phyloP scores from a whole-genome alignment of 1,140 invertebrate genomes.

The Colletes gigas region DNA sequence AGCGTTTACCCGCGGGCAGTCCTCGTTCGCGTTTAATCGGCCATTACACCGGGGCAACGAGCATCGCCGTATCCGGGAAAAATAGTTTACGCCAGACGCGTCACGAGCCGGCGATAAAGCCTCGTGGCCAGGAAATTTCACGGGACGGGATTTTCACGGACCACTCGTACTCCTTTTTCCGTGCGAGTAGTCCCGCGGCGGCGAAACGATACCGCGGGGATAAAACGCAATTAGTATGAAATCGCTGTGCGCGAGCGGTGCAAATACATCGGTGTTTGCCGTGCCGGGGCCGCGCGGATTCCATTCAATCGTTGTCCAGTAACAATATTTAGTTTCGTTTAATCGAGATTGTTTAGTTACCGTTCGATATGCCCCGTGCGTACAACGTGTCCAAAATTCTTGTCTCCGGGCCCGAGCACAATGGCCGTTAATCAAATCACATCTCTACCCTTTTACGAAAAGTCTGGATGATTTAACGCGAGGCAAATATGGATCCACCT shows the following conservation, averaged over 20 bases:
- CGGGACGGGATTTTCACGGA: constrained; percentile 8
- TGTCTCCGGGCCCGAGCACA: no score
- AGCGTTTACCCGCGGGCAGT: neutral
- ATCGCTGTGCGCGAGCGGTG: neutral
- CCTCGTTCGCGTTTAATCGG: constrained; percentile 41
- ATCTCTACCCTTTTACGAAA: no score
- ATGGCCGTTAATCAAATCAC: no score
- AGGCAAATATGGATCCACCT: no score
- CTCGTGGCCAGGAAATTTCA: constrained; percentile 34
- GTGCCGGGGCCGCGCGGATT: neutral
- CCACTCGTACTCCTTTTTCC: constrained; percentile 16
- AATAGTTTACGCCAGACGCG: constrained; percentile 48
- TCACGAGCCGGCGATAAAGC: constrained; percentile 51
- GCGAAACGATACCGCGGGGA: neutral
- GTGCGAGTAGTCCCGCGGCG: neutral
- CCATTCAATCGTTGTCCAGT: neutral
- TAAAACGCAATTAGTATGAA: constrained; percentile 25
- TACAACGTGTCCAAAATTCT: no score
- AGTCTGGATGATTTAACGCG: no score
- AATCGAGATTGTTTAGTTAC: constrained; percentile 5
- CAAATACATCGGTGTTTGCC: neutral
- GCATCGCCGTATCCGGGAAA: constrained; percentile 34
- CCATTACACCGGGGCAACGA: constrained; percentile 37
- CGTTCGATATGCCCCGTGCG: neutral
- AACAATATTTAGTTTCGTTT: neutral